These are phyloP conservation scores for Lagorchestes hirsutus DNA, from an alignment of 2,797 vertebrate species.

Conservation along the genomic window DNA sequence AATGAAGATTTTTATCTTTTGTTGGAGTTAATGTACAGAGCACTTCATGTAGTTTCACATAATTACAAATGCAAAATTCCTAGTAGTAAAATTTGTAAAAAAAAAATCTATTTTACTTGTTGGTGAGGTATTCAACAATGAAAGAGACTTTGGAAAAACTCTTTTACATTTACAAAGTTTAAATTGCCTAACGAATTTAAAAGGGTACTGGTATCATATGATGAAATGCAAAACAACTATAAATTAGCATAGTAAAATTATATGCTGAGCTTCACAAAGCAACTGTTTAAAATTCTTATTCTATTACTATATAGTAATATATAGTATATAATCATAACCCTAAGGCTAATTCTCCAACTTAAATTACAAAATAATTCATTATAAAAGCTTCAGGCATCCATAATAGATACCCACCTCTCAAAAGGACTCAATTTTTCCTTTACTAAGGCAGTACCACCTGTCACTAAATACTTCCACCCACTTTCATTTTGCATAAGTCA, in stretches of 20 bases:
- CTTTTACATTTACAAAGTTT: neutral
- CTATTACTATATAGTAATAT: neutral
- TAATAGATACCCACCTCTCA: neutral
- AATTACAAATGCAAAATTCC: neutral
- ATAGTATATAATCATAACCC: neutral
- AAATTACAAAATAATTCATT: slow-evolving; percentile 18
- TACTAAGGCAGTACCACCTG: neutral
- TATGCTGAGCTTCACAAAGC: neutral
- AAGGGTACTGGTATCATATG: neutral
- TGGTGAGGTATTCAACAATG: neutral
- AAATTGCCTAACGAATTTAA: neutral
- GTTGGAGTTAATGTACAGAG: neutral
- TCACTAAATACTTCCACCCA: neutral
- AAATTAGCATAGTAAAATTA: neutral
- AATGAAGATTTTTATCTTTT: neutral
- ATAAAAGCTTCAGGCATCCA: slow-evolving; percentile 7
- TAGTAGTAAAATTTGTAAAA: neutral
- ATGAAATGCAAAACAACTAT: neutral
- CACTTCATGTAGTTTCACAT: neutral
- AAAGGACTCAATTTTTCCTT: neutral
- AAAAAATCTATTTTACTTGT: neutral
- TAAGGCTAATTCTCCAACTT: neutral
- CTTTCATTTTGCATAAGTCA: slow-evolving; percentile 20
- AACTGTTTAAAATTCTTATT: neutral
- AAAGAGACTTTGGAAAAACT: neutral